Evolutionary conservation across 92 coral and sea anemone genomes (phyloP), one percentile per base, ranked within the genome.

Genomic region (Porites evermanni): DNA sequence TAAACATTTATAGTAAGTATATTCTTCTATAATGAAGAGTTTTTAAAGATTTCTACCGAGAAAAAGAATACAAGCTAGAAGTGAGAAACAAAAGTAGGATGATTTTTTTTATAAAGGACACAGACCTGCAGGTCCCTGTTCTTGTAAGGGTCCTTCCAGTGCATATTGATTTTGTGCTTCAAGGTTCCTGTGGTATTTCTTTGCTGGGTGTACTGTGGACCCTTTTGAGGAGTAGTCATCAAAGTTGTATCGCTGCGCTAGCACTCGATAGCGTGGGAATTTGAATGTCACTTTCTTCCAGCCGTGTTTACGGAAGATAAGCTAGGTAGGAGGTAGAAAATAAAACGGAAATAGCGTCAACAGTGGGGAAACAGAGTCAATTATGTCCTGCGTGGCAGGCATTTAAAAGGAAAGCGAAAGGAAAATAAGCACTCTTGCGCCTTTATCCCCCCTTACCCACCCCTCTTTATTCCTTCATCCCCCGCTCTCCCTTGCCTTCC

Each of bases 181-280:
- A 68, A 93, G 88, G 89, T 88, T 97, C 75, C 93, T 82, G 84
- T 97, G 97, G 90, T 89, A 89, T 84, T 97, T 97, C 84, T 97
- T 97, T 8, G 91, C 95, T 13, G 99, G 98, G 80, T 97, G 99
- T 24, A 97, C 99, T 2, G 99, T 92, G 51, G 99, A 97, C n/a
- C 99, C 99, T 68, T 97, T 97, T 53, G 99, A 97, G 50, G 99
- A 93, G 73, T 97, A 97, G 70, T 97, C 99, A 59, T 97, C 99
- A 73, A 97, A 95, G 92, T 93, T 97, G 95, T 89, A 97, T 56
- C 92, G 90, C 88, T 92, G 93, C 63, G 98, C 98, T 61, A 91
- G 53, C 53, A 88, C 95, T 53, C 99, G 93, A 85, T 97, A 97
- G 76, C 96, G 96, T 32, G 99, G 99, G 88, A 92, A 97, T 88